Base-by-base conservation (phyloP, 1,140 invertebrate species). In the Streblospio benedicti region DNA sequence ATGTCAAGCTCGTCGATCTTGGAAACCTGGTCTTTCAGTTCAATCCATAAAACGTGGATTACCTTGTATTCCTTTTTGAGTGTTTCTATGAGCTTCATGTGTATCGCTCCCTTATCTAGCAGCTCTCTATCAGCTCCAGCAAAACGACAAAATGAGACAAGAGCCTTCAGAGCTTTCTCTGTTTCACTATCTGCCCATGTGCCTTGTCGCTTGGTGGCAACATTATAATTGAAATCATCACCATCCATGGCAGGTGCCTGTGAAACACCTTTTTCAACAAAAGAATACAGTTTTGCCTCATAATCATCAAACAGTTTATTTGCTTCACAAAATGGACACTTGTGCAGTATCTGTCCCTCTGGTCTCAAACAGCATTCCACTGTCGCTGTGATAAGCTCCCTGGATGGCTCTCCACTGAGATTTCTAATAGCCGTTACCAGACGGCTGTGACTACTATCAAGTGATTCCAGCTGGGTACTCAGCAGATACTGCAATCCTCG, bases 1-100 rank as follows among this genome's bases (percentile, higher is more conserved):
- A 89, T 88, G 62, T 82, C 81, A 28, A 90, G 67, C 76, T 90
- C 88, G 76, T 90, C 88, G 44, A 83, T 77, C 6, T 83, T 82
- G 31, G 81, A 81, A 3, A 86, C 79, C 67, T 82, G 76, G 64
- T 85, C 83, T 67, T 76, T 79, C 2, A 84, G 67, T 52, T 78
- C 74, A 43, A 81, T 78, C 85, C 85, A 87, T n/a, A 84, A 65
- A 23, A 79, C 74, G 30, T 85, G 70, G 35, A 85, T 18, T 56
- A 84, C 82, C 71, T 83, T 86, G 67, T 85, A 88, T 73, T 88
- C 83, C 68, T 84, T 84, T 67, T 87, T 87, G 59, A 85, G 61
- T 0, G 69, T 70, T 25, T 86, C 82, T 35, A 87, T 71, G 1
- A 83, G 54, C 52, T 82, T 80, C 16, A 87, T 66, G 62, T 86